Base-by-base conservation (phyloP, 53 echinoderm and acorn worm genomes). In the Paelopatides confundens region DNA sequence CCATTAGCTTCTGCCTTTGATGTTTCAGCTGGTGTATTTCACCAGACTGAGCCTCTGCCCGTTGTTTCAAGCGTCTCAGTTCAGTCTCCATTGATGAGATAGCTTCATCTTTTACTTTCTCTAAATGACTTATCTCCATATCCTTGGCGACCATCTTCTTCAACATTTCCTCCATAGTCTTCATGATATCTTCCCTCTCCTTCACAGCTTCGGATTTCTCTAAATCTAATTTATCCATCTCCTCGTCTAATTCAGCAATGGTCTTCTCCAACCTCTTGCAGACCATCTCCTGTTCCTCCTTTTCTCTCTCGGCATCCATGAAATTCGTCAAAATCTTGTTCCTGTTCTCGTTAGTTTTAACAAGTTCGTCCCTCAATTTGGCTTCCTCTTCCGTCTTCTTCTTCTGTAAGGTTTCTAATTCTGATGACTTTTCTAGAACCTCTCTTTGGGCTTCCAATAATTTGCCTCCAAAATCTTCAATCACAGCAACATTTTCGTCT, bases 381-480 rank as follows among this genome's bases (percentile, higher is more conserved):
- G 27, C 28, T 4, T 70, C 29, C 35, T 77, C 63, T 28, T 36
- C 81, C 10, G 21, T 37, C 35, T 65, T 66, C 36, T 66, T 65
- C 26, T 70, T 8, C 49, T 31, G 40, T 17, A 34, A 63, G 68
- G 65, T 87, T 66, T 87, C 69, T 21, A 87, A 68, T 47, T 94
- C 96, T 0, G 89, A 82, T 54, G 76, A 85, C 90, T 92, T 95
- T 65, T 67, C 47, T 11, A 90, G 89, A 23, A 95, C 90, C 66
- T 87, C 92, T 68, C 87, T 97, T 85, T 97, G 95, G 15, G 98
- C 93, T 30, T 95, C 95, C 8, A 97, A 90, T 29, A 97, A 91
- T 24, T 95, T 89, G 5, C 94, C 90, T 35, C 92, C 94, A 65
- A 95, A 93, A 65, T 97, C 98, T 86, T 95, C 90, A 76, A 90